Evolutionary conservation across 2,113 vertebrate species (phyloP).

Genomic region (Ammospiza caudacuta): DNA sequence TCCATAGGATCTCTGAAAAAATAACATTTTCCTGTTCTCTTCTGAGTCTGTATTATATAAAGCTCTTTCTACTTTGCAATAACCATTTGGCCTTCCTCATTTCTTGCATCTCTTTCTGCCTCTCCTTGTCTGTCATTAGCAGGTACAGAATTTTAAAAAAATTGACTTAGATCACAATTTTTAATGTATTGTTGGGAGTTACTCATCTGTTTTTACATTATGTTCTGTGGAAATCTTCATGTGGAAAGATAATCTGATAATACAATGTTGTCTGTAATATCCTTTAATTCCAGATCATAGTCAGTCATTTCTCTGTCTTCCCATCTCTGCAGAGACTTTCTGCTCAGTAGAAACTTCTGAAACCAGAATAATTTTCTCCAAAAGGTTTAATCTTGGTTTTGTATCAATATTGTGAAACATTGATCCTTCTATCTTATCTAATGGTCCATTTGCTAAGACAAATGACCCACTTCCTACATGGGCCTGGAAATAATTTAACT

Average conservation of each 20-base stretch:
- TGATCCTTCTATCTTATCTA: neutral
- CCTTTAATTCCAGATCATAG: neutral
- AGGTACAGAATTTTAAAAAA: neutral
- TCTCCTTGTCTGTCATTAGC: neutral
- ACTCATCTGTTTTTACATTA: neutral
- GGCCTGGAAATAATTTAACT: conserved; percentile 4
- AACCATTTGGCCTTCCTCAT: neutral
- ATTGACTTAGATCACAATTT: neutral
- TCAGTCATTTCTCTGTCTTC: neutral
- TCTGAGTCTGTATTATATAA: neutral
- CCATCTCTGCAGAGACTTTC: neutral
- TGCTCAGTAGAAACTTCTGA: neutral
- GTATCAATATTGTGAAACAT: neutral
- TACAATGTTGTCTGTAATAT: neutral
- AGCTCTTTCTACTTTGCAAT: neutral
- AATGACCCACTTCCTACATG: neutral
- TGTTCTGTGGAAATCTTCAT: neutral
- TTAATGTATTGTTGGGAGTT: neutral
- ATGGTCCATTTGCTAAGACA: neutral
- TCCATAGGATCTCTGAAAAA: neutral
- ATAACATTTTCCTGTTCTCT: neutral
- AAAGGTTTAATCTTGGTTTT: neutral
- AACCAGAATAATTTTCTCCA: neutral
- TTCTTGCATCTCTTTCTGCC: neutral
- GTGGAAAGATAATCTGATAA: neutral